Evolutionary conservation across 2,888 invertebrate species (phyloP).

Genomic region (Anticlea derivata): DNA sequence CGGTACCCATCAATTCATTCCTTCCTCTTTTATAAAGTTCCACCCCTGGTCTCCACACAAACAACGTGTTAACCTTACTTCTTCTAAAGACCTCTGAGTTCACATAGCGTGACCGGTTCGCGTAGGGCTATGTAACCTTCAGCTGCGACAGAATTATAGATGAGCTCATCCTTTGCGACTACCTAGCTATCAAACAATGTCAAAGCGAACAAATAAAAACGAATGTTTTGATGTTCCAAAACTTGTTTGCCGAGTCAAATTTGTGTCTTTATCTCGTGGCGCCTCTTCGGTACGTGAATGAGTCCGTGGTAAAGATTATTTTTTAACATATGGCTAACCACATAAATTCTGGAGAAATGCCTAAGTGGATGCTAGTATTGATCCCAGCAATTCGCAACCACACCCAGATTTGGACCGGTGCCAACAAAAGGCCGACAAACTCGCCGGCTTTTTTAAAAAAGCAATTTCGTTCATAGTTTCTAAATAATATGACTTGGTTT

Average conservation of each 20-base stretch:
- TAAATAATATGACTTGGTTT: background rate
- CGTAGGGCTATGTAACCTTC: constrained; percentile 44
- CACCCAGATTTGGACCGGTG: constrained; percentile 64
- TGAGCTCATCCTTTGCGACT: constrained; percentile 50
- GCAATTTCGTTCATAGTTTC: constrained; percentile 14
- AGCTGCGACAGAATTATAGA: constrained; percentile 40
- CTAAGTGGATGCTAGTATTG: constrained; percentile 22
- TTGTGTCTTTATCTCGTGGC: background rate
- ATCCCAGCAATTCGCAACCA: constrained; percentile 43
- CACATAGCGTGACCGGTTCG: constrained; percentile 26
- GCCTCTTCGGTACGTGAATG: background rate
- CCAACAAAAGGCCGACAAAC: constrained; percentile 61
- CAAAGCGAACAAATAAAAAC: constrained; percentile 31
- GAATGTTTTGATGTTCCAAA: constrained; percentile 6
- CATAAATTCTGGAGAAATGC: background rate
- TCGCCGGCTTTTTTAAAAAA: constrained; percentile 49
- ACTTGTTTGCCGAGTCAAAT: constrained; percentile 16
- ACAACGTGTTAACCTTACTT: too few relatives aligned
- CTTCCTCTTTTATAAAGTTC: too few relatives aligned
- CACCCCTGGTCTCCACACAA: too few relatives aligned
- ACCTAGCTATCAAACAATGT: constrained; percentile 32
- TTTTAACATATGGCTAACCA: too few relatives aligned
- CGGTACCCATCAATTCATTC: too few relatives aligned
- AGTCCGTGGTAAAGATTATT: too few relatives aligned
- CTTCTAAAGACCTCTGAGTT: background rate